These are phyloP conservation scores for Xiphorhynchus erythropygius DNA, from an alignment of 2,797 vertebrate genomes.

Conservation along the genomic window DNA sequence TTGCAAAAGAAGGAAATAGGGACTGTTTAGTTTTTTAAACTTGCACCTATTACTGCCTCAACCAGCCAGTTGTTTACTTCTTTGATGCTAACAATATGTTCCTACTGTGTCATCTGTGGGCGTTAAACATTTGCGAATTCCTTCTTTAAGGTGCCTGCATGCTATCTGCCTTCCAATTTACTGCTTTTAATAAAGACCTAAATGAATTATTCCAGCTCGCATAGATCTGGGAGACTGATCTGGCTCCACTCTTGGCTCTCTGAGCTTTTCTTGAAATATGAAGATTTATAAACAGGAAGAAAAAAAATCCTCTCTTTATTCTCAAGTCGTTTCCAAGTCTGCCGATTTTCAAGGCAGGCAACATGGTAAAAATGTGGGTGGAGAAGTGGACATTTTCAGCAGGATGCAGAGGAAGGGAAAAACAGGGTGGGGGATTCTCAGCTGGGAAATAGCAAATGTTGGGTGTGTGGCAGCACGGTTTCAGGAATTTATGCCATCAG, in stretches of 20 bases:
- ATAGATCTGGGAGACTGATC: not conserved
- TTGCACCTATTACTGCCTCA: not conserved
- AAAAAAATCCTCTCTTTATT: not conserved
- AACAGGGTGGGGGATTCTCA: not conserved
- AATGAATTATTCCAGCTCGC: not conserved
- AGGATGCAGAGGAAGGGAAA: not conserved
- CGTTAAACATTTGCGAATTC: not conserved
- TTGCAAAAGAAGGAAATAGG: not conserved
- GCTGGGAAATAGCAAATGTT: not conserved
- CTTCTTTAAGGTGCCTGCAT: not conserved
- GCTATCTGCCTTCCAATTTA: slow-evolving; percentile 13
- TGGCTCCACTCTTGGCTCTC: not conserved
- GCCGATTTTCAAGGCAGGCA: not conserved
- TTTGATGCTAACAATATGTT: not conserved
- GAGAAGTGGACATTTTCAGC: not conserved
- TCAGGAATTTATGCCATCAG: not conserved
- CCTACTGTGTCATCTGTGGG: not conserved
- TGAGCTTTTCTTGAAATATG: not conserved
- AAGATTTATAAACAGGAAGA: not conserved
- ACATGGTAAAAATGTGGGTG: not conserved
- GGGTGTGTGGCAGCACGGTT: not conserved
- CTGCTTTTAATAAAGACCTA: not conserved
- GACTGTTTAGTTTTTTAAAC: not conserved
- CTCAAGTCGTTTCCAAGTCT: not conserved
- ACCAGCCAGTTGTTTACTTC: not conserved